Evolutionary conservation across 2,888 invertebrate genomes (phyloP).

Genomic region (Electrophaes corylata): DNA sequence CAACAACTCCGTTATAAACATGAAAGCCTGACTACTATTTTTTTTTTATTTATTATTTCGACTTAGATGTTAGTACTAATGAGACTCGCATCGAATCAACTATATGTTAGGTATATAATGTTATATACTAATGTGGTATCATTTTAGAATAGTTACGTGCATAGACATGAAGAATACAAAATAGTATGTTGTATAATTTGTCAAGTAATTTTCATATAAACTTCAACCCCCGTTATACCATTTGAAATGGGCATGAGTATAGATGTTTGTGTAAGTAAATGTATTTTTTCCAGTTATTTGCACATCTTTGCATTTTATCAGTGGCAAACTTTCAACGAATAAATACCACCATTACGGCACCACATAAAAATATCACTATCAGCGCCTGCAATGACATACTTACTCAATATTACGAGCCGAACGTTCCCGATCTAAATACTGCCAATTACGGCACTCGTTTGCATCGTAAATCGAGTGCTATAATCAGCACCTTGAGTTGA

Average conservation of each 20-base stretch:
- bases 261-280: not conserved
- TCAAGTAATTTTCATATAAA: too few relatives aligned
- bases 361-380: conserved; percentile 13
- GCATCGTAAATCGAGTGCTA: conserved; percentile 57
- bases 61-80: conserved; percentile 10
- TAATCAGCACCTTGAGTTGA: conserved; percentile 63
- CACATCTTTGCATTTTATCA: too few relatives aligned
- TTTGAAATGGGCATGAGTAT: too few relatives aligned
- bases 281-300: too few relatives aligned
- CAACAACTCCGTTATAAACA: not conserved
- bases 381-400: conserved; percentile 16
- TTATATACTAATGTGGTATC: not conserved
- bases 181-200: not conserved
- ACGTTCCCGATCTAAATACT: conserved; percentile 47
- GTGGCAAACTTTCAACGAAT: not conserved
- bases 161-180: not conserved
- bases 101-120: too few relatives aligned
- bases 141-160: not conserved
- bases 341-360: not conserved
- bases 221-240: too few relatives aligned
- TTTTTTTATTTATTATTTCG: conserved; percentile 12
- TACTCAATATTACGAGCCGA: conserved; percentile 12
- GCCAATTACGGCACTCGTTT: conserved; percentile 58
- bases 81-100: conserved; percentile 9
- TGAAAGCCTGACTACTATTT: too few relatives aligned